Base-by-base conservation (phyloP, 2,113 vertebrate genomes). In the Dolichallabes microphthalmus region DNA sequence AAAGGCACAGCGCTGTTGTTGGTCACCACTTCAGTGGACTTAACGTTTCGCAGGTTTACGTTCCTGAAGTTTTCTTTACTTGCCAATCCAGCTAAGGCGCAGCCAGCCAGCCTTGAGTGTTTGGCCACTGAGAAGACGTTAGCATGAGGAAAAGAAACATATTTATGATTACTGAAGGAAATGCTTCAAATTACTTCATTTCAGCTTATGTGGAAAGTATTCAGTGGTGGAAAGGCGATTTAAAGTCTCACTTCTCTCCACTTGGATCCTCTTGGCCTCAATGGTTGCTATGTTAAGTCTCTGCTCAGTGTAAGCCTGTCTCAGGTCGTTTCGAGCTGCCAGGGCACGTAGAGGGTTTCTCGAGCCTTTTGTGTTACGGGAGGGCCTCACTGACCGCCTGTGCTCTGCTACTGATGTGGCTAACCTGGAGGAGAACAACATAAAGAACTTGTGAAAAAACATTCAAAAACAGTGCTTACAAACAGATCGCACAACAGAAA, bases 51-150 rank as follows among this genome's bases (percentile, higher is more conserved):
- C 84, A 95, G 91, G 90, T 22, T 95, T 82, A 95, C 92, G 66
- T 95, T 95, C 82, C 91, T 92, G 84, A 95, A 95, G 91, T 96
- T 95, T 86, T 96, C 95, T 85, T 95, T 95, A 90, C 95, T 96
- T 76, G 95, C 94, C 50, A 95, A 93, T 22, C 95, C 95, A 0
- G 95, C 95, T 89, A 95, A 82, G 7, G 95, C 94, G 58, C 93
- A 93, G 5, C 95, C 95, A 0, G 95, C 93, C 80, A 95, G 83
- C 85, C 93, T 95, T 13, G 95, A 95, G 88, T 95, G 94, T 87
- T 96, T 95, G 10, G 95, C 94, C 95, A 96, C 95, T 96, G 83
- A 14, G 68, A 57, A 22, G 66, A 35, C 10, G 58, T 55, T 3
- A 25, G 53, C 22, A 30, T 52, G 53, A 83, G 39, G 84, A 30